Evolutionary conservation across 1,140 invertebrate genomes (phyloP).

Genomic region (Panagrolaimus sp.): DNA sequence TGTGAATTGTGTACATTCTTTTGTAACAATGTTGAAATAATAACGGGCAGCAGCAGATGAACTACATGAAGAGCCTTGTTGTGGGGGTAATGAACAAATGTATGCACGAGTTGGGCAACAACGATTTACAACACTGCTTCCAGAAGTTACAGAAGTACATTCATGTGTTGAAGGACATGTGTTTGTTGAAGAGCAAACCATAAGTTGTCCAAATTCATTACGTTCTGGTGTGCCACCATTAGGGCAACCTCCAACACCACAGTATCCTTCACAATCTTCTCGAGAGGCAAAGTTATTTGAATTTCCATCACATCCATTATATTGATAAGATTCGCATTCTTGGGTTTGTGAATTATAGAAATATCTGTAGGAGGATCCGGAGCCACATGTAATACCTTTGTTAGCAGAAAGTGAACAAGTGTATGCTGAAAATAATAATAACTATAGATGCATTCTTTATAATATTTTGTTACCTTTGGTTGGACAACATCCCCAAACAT

Average conservation of each 20-base stretch:
- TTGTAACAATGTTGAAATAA: conserved; percentile 59
- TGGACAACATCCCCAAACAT: conserved; percentile 58
- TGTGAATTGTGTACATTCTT: conserved; percentile 59
- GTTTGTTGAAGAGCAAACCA: conserved; percentile 51
- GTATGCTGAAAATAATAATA: conserved; percentile 40
- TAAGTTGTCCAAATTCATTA: conserved; percentile 58
- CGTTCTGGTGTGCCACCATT: conserved; percentile 57
- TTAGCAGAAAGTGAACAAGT: conserved; percentile 56
- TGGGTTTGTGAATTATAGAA: conserved; percentile 59
- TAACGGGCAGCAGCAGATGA: conserved; percentile 52
- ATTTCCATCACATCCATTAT: conserved; percentile 56
- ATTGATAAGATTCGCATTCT: conserved; percentile 57
- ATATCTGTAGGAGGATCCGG: conserved; percentile 57
- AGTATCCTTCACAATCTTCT: conserved; percentile 53
- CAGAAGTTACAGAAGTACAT: conserved; percentile 55
- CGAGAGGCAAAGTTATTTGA: conserved; percentile 57
- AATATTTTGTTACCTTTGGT: conserved; percentile 45
- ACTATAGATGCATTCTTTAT: neutral
- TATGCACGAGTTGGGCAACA: conserved; percentile 59
- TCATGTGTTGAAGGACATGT: conserved; percentile 55
- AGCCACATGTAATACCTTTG: conserved; percentile 57
- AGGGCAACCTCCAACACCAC: conserved; percentile 57
- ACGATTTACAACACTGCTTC: conserved; percentile 50
- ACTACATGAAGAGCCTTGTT: conserved; percentile 52
- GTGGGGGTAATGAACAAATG: conserved; percentile 57